Conservation (phyloP, 2,888 invertebrate genomes). For the Cistogaster globosa region DNA sequence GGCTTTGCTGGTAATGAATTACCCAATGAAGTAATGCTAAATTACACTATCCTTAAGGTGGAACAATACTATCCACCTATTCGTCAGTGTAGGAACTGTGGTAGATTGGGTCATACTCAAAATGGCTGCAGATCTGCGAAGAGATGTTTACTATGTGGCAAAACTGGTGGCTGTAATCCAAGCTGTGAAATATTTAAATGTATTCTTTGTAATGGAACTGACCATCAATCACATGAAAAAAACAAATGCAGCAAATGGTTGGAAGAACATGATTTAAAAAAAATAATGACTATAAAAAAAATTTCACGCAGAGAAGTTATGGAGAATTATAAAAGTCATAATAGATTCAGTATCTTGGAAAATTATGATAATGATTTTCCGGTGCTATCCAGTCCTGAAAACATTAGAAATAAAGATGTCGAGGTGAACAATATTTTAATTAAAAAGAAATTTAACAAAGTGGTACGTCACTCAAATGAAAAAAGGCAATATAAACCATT, state of each 20-base stretch:
- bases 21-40: too few species aligned
- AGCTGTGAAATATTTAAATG: conserved; percentile 25
- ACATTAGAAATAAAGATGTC: not conserved
- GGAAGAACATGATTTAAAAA: conserved; percentile 10
- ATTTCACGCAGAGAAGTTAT: not conserved
- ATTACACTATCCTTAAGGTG: too few species aligned
- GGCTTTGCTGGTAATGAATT: conserved; percentile 2
- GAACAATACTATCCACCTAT: not conserved
- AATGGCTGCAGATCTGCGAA: conserved; percentile 16
- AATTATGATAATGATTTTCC: too few species aligned
- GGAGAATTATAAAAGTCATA: not conserved
- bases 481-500: too few species aligned
- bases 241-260: not conserved
- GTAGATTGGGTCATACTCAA: conserved; percentile 14
- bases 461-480: not conserved
- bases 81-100: conserved; percentile 6
- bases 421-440: not conserved
- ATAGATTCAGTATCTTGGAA: not conserved
- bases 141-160: conserved; percentile 15
- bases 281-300: not conserved
- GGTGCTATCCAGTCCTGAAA: not conserved
- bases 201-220: conserved; percentile 10
- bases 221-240: not conserved
- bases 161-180: not conserved
- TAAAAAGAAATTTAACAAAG: conserved; percentile 5